Evolutionary conservation across 2,113 vertebrate species (phyloP), one percentile per base, ranked within the genome.

Genomic region (Tragelaphus buxtoni): DNA sequence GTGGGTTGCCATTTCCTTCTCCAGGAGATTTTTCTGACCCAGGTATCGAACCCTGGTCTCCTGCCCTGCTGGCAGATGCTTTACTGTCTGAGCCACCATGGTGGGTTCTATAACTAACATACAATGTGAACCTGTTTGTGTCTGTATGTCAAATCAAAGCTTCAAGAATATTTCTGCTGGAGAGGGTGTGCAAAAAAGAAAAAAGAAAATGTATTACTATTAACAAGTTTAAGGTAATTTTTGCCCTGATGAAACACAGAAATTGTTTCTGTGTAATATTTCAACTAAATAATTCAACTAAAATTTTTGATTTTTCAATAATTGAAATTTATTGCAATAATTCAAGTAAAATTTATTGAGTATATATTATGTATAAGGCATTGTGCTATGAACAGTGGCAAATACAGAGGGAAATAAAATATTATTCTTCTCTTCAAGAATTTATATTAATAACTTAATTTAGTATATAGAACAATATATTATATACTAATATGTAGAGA

Each of bases 311-410:
- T 24, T 72, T 72, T 72, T 72, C 35, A 72, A 20, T 24, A 72
- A 39, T 24, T 72, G 18, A 72, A 72, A 39, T 72, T 39, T 39
- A 72, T 24, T 72, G 18, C 49, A 97, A 88, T 97, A 93, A 85
- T 92, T 96, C 32, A 95, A 85, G 32, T 32, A 91, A 84, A 96
- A 95, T 81, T 24, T 94, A 94, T 95, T 65, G 76, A 88, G 32
- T 61, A 76, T 91, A 55, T 96, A 83, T 84, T 91, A 74, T 80
- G 82, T 93, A 28, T 76, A 88, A 94, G 35, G 18, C 32, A 61
- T 16, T 76, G 35, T 39, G 30, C 80, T 94, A 47, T 88, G 60
- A 88, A 94, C 49, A 96, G 20, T 83, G 45, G 16, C 24, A 79
- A 42, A 61, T 91, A 28, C 30, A 76, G 35, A 79, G 49, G 39